Evolutionary conservation across 1,140 invertebrate genomes (phyloP), one percentile per base, ranked within the genome.

Genomic region (Penaeus chinensis): DNA sequence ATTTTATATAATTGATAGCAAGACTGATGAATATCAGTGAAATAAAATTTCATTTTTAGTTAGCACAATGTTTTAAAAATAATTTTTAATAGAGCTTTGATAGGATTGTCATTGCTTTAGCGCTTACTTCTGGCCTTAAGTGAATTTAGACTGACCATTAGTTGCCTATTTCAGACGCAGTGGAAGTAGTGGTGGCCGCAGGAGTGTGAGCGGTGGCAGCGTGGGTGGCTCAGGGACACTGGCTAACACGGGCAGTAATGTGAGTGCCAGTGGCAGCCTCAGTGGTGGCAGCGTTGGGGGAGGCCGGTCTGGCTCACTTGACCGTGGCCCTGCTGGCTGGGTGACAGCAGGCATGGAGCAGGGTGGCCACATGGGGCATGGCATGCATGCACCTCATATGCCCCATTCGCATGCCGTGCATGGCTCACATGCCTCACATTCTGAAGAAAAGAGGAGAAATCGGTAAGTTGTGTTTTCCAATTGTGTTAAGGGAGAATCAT

Each of bases 181-280:
- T n/a, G 65, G 81, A 27, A 78, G 86, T 71, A 82, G 81, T 69
- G 80, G 86, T 11, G 80, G 86, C 5, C 86, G 86, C 13, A 65
- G 86, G 20, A 87, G 86, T 66, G 86, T 47, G 32, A 85, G 84
- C 61, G 84, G 84, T 20, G 63, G 76, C 27, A 85, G 84, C 22
- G 24, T 80, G 63, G 84, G 84, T 61, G 84, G 74, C 18, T 66
- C 62, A 32, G 84, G 76, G 54, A 54, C 54, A 16, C 54, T 54
- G 54, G 54, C 54, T n/a, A 79, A 63, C 22, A 85, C 62, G 24
- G 84, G 79, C 11, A 87, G 86, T 62, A 82, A 65, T 54, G 82
- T 61, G n/a, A 82, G 85, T 65, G 85, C 24, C 20, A 71, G 85
- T 37, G 85, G 79, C 27, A 82, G 79, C 37, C 27, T 82, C 27